Conservation (phyloP, 1,140 invertebrate species). For the Aphelenchoides avenae region DNA sequence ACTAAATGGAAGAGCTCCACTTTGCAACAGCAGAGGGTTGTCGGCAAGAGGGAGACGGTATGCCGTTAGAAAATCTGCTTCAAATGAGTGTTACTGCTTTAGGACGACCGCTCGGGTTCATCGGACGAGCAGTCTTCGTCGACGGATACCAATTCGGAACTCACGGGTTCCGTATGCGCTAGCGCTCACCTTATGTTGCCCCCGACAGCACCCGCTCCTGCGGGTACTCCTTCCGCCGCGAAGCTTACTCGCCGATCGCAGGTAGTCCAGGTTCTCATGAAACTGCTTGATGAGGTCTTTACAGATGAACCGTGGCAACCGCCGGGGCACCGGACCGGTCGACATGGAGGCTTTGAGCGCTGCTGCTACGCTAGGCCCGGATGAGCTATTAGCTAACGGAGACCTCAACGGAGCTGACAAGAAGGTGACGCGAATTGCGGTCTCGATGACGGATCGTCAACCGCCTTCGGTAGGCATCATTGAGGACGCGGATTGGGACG, state of each 20-base stretch:
- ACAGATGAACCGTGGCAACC: slow-evolving; percentile 32
- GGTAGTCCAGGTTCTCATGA: slow-evolving; percentile 14
- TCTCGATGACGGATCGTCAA: no score
- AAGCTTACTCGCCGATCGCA: slow-evolving; percentile 45
- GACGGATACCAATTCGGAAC: no score
- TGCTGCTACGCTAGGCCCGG: no score
- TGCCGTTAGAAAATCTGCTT: no score
- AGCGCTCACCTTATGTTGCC: slow-evolving; percentile 3
- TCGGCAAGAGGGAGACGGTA: background rate
- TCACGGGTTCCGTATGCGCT: slow-evolving; percentile 6
- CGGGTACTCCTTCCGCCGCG: slow-evolving; percentile 28
- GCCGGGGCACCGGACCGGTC: slow-evolving; percentile 36
- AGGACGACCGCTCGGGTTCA: no score
- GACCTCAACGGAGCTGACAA: background rate
- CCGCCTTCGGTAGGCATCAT: no score
- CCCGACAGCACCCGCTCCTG: background rate
- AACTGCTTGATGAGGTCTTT: slow-evolving; percentile 8
- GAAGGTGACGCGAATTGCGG: no score
- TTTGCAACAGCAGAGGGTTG: slow-evolving; percentile 14
- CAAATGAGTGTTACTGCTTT: no score
- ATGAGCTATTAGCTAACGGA: background rate
- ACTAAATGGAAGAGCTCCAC: slow-evolving; percentile 66
- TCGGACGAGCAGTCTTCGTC: no score
- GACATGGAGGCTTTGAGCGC: slow-evolving; percentile 28
- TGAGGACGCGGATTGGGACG: no score